Base-by-base conservation (phyloP, 2,797 vertebrate genomes). In the Pampus argenteus region DNA sequence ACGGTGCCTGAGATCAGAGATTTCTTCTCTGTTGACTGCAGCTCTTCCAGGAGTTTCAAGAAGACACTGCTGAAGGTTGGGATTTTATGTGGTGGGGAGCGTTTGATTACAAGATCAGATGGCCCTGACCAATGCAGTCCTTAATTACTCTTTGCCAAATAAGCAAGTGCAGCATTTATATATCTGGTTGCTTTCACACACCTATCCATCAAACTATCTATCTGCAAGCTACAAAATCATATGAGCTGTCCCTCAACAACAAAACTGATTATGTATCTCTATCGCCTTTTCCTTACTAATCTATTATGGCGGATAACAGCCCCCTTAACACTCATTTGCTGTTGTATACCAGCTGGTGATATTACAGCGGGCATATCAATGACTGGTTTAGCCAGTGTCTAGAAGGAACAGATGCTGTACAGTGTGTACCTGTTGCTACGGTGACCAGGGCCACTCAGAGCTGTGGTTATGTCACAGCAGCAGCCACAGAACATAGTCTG, bases 341-440 rank as follows among this genome's bases (percentile, higher is more conserved):
- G 36, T 58, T 44, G 51, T 62, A 25, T 60, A 62, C 48, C 71
- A 80, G 48, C 63, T 86, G 81, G 77, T 68, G 71, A 85, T 74
- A 82, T 74, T 72, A 76, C 58, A 81, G 68, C 31, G 74, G 70
- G 66, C 60, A 74, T 84, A 88, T 87, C 84, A 81, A 83, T 89
- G 83, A 87, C 84, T 64, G 34, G 70, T 83, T 84, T 71, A 86
- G 79, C 75, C 64, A 59, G 66, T 26, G 17, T 74, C 78, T 77
- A 86, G 83, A 89, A 72, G 79, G 86, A 89, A 89, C 87, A 90
- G 88, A 75, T 50, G 66, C 20, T 47, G 90, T 76, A 93, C 90
- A 87, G 82, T 63, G 74, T 92, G 91, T 91, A 87, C 92, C 84
- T 81, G 93, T 92, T 92, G 87, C 91, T 81, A 89, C 42, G 88